Conservation (phyloP, 2,113 vertebrate genomes). For the Anseranas semipalmata region DNA sequence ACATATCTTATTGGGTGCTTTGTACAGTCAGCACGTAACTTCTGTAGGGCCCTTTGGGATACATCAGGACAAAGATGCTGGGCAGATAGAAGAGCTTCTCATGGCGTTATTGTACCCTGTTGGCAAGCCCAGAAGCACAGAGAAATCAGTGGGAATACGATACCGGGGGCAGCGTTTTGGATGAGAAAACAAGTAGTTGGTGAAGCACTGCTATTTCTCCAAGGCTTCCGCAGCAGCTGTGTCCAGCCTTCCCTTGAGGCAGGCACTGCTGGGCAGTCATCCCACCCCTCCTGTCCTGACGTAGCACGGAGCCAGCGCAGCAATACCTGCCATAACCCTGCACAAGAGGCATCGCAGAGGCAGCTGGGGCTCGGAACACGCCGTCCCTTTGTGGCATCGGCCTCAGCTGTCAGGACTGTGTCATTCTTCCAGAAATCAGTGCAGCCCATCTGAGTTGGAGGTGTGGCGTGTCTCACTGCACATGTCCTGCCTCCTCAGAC, state of each 20-base stretch:
- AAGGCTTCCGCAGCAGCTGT: slow-evolving; percentile 18
- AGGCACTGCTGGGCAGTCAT: not conserved
- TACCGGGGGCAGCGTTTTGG: not conserved
- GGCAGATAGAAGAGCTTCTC: not conserved
- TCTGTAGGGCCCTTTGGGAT: not conserved
- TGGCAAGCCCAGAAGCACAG: not conserved
- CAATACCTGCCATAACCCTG: not conserved
- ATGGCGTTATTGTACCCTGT: not conserved
- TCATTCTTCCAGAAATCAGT: not conserved
- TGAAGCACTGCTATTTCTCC: not conserved
- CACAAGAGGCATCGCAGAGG: not conserved
- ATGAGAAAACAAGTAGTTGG: not conserved
- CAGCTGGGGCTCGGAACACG: not conserved
- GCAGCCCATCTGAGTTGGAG: accelerated
- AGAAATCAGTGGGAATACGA: not conserved
- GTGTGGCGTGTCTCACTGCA: not conserved
- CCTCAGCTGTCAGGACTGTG: not conserved
- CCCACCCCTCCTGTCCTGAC: not conserved
- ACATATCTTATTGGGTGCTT: slow-evolving; percentile 28
- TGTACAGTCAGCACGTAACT: not conserved
- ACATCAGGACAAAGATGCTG: not conserved
- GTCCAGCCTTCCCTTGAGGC: not conserved
- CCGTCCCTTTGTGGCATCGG: not conserved
- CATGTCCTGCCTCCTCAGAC: not conserved
- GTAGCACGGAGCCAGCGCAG: not conserved